Evolutionary conservation across 1,140 invertebrate species (phyloP).

Genomic region (Nasonia longicornis): DNA sequence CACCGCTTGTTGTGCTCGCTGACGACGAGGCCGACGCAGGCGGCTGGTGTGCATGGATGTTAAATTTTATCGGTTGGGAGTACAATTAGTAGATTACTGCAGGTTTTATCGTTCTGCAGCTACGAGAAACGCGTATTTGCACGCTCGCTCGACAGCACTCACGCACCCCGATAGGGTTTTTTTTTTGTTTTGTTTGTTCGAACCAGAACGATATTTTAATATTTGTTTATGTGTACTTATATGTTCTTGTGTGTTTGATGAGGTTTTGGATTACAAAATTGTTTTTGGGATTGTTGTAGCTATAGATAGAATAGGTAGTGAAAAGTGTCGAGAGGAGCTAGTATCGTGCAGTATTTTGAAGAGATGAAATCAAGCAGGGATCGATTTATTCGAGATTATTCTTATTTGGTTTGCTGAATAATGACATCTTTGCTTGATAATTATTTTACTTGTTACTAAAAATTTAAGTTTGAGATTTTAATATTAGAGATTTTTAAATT

Average conservation of each 20-base stretch:
- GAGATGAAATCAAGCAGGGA: background rate
- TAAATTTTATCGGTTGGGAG: slow-evolving; percentile 57
- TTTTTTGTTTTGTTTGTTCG: background rate
- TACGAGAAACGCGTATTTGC: background rate
- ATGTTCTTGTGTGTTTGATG: background rate
- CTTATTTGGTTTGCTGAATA: background rate
- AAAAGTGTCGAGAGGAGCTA: background rate
- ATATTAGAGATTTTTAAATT: background rate
- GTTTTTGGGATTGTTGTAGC: background rate
- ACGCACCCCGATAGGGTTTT: background rate
- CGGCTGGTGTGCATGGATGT: slow-evolving; percentile 63
- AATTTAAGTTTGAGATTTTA: background rate
- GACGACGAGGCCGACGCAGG: slow-evolving; percentile 37
- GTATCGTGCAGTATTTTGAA: background rate
- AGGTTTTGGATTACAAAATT: slow-evolving; percentile 15
- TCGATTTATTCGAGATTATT: background rate
- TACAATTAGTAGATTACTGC: slow-evolving; percentile 49
- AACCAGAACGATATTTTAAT: background rate
- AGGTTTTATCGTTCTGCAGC: background rate
- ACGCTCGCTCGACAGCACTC: background rate
- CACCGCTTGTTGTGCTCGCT: slow-evolving; percentile 17
- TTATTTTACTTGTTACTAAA: background rate
- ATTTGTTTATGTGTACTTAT: background rate
- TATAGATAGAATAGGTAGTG: background rate
- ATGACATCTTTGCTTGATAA: background rate